Percentiles rank a stretch among this genome's conserved stretches.
Evolutionary conservation across 2,113 vertebrate species (phyloP).

Genomic region (Tautogolabrus adspersus): DNA sequence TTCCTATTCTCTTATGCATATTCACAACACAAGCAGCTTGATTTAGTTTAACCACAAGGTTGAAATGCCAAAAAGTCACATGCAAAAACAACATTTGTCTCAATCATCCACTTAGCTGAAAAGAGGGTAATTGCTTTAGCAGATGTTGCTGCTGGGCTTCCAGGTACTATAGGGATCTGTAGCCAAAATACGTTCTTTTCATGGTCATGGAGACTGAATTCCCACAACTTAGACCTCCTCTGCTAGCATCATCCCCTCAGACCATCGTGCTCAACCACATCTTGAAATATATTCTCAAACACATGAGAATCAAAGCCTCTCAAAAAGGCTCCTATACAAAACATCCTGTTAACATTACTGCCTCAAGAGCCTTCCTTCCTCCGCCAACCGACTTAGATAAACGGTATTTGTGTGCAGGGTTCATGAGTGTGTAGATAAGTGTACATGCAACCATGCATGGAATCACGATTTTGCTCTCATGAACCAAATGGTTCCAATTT

Average conservation of each 20-base stretch:
- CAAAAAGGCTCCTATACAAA: constrained; percentile 45
- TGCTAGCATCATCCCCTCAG: constrained; percentile 43
- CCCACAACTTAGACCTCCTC: constrained; percentile 49
- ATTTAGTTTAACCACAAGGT: constrained; percentile 19
- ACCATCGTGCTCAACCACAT: constrained; percentile 56
- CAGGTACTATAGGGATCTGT: constrained; percentile 47
- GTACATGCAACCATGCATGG: not conserved
- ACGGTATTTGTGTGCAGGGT: constrained; percentile 2
- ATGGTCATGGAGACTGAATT: constrained; percentile 12
- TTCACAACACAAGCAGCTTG: not conserved
- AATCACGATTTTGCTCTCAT: constrained; percentile 9
- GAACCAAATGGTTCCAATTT: constrained; percentile 18
- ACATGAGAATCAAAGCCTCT: constrained; percentile 58
- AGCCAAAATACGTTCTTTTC: constrained; percentile 43
- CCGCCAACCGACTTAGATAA: constrained; percentile 50
- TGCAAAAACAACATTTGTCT: constrained; percentile 43
- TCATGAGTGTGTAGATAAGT: constrained; percentile 17
- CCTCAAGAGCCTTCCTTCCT: constrained; percentile 70
- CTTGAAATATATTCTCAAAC: constrained; percentile 74
- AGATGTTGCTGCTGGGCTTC: constrained; percentile 47
- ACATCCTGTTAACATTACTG: constrained; percentile 77
- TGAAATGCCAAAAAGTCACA: constrained; percentile 27
- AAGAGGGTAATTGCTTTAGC: constrained; percentile 53
- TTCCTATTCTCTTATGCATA: not conserved
- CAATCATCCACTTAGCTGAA: constrained; percentile 53